These are phyloP conservation scores for Alloscopus bannaensis DNA, from an alignment of 2,888 invertebrate species.

Conservation along the genomic window DNA sequence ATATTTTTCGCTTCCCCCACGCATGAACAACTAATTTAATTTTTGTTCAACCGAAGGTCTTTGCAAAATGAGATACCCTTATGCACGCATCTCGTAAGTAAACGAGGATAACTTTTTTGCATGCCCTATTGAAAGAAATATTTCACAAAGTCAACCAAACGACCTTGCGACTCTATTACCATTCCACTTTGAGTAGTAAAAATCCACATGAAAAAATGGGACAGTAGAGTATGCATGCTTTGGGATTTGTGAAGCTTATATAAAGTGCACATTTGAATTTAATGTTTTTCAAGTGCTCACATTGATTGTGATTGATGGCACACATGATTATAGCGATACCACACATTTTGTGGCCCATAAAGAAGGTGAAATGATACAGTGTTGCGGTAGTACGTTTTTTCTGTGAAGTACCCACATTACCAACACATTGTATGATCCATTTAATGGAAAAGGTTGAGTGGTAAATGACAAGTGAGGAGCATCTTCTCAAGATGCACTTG, in stretches of 20 bases:
- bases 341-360: slow-evolving; percentile 1
- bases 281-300: neutral
- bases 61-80: too few species aligned
- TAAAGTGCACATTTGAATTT: neutral
- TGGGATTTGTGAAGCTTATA: neutral
- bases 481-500: neutral
- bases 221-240: neutral
- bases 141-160: too few species aligned
- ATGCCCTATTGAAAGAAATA: too few species aligned
- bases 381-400: neutral
- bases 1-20: too few species aligned
- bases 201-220: too few species aligned
- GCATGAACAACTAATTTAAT: too few species aligned
- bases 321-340: slow-evolving; percentile 16
- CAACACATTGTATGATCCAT: neutral
- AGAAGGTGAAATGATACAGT: neutral
- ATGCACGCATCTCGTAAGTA: too few species aligned
- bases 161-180: neutral
- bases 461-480: neutral
- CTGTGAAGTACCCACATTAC: neutral
- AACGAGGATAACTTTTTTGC: too few species aligned
- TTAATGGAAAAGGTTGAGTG: neutral
- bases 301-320: slow-evolving; percentile 31
- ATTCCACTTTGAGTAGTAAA: too few species aligned
- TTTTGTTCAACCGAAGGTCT: too few species aligned